Evolutionary conservation across 2,113 vertebrate genomes (phyloP).

Genomic region (Stigmatopora nigra): DNA sequence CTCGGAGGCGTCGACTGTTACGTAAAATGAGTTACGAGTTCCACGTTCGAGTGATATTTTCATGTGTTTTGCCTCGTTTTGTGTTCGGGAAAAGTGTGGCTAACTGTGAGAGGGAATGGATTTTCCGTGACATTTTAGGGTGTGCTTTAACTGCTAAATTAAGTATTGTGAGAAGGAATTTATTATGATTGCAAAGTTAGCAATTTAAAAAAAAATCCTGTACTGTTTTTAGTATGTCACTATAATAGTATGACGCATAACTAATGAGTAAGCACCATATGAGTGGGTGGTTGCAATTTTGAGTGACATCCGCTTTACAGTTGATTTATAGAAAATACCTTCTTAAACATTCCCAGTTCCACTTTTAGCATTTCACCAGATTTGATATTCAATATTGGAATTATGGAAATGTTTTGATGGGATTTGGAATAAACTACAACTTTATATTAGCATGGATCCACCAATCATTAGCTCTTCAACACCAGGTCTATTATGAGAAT

Average conservation of each 20-base stretch:
- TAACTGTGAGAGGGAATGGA: not conserved
- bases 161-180: not conserved
- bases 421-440: not conserved
- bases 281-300: slow-evolving; percentile 44
- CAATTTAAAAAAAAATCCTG: not conserved
- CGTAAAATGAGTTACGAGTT: slow-evolving; percentile 49
- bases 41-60: slow-evolving; percentile 35
- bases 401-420: not conserved
- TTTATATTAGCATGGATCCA: not conserved
- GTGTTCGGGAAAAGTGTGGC: not conserved
- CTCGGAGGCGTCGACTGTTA: slow-evolving; percentile 51
- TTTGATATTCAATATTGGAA: slow-evolving; percentile 13
- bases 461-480: not conserved
- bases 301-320: slow-evolving; percentile 59
- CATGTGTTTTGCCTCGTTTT: slow-evolving; percentile 21
- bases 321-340: slow-evolving; percentile 63
- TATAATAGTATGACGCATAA: slow-evolving; percentile 5
- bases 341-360: slow-evolving; percentile 51
- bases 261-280: slow-evolving; percentile 19
- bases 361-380: slow-evolving; percentile 11
- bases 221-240: not conserved
- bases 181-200: not conserved
- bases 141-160: slow-evolving; percentile 7
- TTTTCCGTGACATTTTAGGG: too few relatives aligned
- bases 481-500: not conserved